A percentile compares a stretch with the other conserved stretches of the same genome.
Conservation (phyloP, 2,888 invertebrate species). For the Hirtodrosophila trivittata region DNA sequence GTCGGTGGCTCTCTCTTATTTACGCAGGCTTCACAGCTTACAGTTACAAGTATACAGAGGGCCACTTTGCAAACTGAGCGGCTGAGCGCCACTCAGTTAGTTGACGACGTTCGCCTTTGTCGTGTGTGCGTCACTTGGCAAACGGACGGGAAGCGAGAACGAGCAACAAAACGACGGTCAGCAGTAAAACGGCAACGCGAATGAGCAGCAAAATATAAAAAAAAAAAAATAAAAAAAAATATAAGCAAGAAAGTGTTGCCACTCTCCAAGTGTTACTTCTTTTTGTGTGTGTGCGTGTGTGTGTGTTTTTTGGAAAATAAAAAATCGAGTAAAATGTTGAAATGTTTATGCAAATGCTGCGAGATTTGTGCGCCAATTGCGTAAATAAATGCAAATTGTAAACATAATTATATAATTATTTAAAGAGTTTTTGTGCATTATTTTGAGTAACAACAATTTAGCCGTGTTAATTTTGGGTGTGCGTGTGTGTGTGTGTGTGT, state of each 20-base stretch:
- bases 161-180: constrained; percentile 17
- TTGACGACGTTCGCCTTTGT: constrained; percentile 41
- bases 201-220: constrained; percentile 15
- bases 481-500: constrained; percentile 7
- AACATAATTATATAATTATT: constrained; percentile 65
- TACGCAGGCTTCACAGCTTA: constrained; percentile 11
- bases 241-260: constrained; percentile 31
- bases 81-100: constrained; percentile 34
- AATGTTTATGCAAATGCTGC: constrained; percentile 57
- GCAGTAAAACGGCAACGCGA: constrained; percentile 26
- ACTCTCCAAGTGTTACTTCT: constrained; percentile 14
- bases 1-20: not conserved
- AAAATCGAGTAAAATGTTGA: constrained; percentile 58
- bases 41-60: constrained; percentile 31
- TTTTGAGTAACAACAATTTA: constrained; percentile 6
- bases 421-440: constrained; percentile 21
- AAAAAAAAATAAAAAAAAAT: constrained; percentile 18
- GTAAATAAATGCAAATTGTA: constrained; percentile 41
- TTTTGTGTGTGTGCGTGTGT: constrained; percentile 4
- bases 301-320: constrained; percentile 9
- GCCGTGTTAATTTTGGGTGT: not conserved
- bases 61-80: constrained; percentile 18
- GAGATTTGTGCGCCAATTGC: constrained; percentile 55
- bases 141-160: constrained; percentile 18
- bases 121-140: constrained; percentile 33